A percentile compares a stretch with the other conserved stretches of the same genome.
Conservation (phyloP, 1,140 invertebrate species). For the Ridgeia piscesae region DNA sequence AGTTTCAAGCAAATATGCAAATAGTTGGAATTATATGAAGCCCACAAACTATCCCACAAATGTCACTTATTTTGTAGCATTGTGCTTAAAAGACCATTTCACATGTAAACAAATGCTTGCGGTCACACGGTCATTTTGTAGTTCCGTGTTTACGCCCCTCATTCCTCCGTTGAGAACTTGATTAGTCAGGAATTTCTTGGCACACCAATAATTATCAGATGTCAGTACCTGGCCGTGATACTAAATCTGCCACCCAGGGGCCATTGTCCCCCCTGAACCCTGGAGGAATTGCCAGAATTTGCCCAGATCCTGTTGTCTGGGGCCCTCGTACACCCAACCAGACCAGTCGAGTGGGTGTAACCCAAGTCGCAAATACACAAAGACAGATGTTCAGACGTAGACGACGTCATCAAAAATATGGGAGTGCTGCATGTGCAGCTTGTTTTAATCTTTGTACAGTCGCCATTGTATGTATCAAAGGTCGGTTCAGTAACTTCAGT, state of each 20-base stretch:
- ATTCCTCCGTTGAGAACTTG: neutral
- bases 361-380: neutral
- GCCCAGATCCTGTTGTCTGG: too few relatives aligned
- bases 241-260: neutral
- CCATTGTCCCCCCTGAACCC: neutral
- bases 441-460: neutral
- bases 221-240: neutral
- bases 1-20: too few relatives aligned
- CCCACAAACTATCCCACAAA: too few relatives aligned
- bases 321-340: neutral
- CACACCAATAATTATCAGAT: neutral
- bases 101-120: neutral
- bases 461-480: too few relatives aligned
- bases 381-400: neutral
- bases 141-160: neutral
- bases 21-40: too few relatives aligned
- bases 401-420: neutral
- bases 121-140: neutral
- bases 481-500: too few relatives aligned
- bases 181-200: neutral
- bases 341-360: neutral
- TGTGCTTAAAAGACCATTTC: neutral
- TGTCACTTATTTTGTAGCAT: neutral
- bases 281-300: neutral
- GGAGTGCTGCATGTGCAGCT: neutral